Evolutionary conservation across 1,140 invertebrate genomes (phyloP).

Genomic region (Drosophila yakuba): DNA sequence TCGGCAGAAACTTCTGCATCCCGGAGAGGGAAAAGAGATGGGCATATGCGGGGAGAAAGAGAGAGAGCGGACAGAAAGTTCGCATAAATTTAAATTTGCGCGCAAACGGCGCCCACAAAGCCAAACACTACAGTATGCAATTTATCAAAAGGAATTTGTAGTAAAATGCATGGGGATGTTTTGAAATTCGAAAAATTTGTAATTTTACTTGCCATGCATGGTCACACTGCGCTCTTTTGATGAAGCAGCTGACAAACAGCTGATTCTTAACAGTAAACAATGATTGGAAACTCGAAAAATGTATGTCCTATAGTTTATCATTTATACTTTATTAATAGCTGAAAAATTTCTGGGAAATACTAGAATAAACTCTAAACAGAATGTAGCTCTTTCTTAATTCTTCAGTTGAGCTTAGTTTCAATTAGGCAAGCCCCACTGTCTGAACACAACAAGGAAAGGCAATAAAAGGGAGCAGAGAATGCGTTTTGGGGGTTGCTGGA

Average conservation of each 20-base stretch:
- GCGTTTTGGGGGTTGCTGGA: constrained; percentile 73
- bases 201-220: background rate
- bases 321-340: too few relatives aligned
- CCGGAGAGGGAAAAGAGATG: constrained; percentile 12
- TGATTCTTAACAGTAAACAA: background rate
- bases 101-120: constrained; percentile 63
- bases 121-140: background rate
- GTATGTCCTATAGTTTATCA: too few relatives aligned
- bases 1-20: constrained; percentile 49
- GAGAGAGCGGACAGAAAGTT: constrained; percentile 40
- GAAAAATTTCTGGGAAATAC: background rate
- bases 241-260: background rate
- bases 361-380: background rate
- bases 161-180: too few relatives aligned
- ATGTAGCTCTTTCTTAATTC: background rate
- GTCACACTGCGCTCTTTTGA: background rate
- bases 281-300: too few relatives aligned
- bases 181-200: background rate
- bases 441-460: constrained; percentile 17
- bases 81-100: constrained; percentile 79
- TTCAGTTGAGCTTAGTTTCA: background rate
- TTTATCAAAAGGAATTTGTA: too few relatives aligned
- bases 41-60: background rate
- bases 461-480: constrained; percentile 59
- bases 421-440: constrained; percentile 16